phyloP scores from a whole-genome alignment of 1,140 invertebrate genomes.

The Coelopa frigida region DNA sequence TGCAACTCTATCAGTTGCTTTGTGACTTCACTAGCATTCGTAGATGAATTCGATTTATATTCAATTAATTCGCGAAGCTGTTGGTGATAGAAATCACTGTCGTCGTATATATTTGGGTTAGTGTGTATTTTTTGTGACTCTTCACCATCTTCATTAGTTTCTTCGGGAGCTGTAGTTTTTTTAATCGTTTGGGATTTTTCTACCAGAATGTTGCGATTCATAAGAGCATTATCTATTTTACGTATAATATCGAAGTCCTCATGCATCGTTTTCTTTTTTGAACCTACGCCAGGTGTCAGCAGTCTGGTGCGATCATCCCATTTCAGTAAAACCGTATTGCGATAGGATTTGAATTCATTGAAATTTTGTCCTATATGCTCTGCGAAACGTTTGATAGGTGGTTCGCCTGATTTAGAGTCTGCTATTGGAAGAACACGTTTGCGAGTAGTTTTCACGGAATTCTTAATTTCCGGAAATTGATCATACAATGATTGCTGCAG shows the following conservation, averaged over 20 bases:
- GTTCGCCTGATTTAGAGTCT: conserved; percentile 44
- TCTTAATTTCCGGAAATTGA: conserved; percentile 36
- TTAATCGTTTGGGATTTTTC: conserved; percentile 75
- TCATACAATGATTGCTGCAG: conserved; percentile 46
- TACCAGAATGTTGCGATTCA: conserved; percentile 67
- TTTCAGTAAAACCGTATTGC: conserved; percentile 74
- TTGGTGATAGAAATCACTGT: conserved; percentile 95
- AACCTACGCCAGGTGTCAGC: conserved; percentile 54
- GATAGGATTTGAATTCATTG: conserved; percentile 59
- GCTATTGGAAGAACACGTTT: conserved; percentile 28
- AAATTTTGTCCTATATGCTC: conserved; percentile 55
- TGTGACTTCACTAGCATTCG: conserved; percentile 72
- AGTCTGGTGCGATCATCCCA: conserved; percentile 88
- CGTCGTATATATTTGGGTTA: conserved; percentile 81
- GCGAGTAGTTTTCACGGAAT: conserved; percentile 36
- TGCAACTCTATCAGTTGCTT: conserved; percentile 86
- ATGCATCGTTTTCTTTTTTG: conserved; percentile 54
- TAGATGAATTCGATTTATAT: conserved; percentile 72
- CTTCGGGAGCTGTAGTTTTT: conserved; percentile 54
- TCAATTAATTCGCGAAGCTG: conserved; percentile 87
- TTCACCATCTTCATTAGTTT: not conserved
- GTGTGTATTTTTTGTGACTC: conserved; percentile 31
- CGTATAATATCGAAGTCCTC: conserved; percentile 71
- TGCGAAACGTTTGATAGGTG: conserved; percentile 53
- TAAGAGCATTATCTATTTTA: conserved; percentile 80